Evolutionary conservation across 2,113 vertebrate species (phyloP).

Genomic region (Tupaia chinensis): DNA sequence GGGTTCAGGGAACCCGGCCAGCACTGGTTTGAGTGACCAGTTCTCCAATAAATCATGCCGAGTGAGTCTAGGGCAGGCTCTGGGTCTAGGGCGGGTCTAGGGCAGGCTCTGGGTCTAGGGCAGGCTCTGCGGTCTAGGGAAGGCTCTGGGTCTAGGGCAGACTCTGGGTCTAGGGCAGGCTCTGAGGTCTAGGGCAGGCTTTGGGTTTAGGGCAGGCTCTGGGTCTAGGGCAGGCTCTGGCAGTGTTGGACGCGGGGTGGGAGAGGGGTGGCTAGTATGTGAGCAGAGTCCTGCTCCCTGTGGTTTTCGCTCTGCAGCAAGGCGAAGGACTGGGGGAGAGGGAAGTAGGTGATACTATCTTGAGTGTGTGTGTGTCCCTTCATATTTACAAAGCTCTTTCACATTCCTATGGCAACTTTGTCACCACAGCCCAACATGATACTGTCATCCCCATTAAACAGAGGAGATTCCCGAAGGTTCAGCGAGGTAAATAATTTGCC

Average conservation of each 20-base stretch:
- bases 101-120: too few relatives aligned
- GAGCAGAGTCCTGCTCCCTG: background rate
- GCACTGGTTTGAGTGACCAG: background rate
- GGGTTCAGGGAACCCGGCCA: background rate
- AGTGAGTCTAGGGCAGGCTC: background rate
- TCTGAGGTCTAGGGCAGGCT: too few relatives aligned
- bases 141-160: too few relatives aligned
- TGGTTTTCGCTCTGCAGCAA: background rate
- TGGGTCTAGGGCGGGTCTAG: too few relatives aligned
- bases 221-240: too few relatives aligned
- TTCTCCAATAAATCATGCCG: background rate
- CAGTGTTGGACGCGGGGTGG: background rate
- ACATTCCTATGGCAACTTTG: background rate
- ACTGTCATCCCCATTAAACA: background rate
- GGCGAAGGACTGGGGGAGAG: background rate
- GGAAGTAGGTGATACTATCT: background rate
- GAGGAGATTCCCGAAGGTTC: background rate
- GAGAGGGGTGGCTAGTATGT: background rate
- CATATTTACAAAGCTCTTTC: background rate
- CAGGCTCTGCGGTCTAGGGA: too few relatives aligned
- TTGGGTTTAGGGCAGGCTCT: too few relatives aligned
- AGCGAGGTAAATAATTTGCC: background rate
- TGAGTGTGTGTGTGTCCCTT: rapidly evolving
- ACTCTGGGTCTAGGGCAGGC: too few relatives aligned
- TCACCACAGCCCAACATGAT: background rate